Evolutionary conservation across 2,113 vertebrate genomes (phyloP).

Genomic region (Leptosomus discolor): DNA sequence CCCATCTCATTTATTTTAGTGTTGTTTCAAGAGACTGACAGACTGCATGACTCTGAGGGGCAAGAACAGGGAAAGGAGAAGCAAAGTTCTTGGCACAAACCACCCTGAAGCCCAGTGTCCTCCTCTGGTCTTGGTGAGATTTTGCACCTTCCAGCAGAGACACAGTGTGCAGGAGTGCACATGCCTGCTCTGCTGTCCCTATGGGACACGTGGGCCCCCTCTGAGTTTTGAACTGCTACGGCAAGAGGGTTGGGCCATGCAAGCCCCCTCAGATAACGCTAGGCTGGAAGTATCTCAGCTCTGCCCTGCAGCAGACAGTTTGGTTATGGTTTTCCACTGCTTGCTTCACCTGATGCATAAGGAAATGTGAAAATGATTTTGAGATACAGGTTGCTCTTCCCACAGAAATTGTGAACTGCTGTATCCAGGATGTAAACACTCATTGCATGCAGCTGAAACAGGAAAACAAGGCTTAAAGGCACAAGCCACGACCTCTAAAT

Average conservation of each 20-base stretch:
- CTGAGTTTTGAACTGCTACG: neutral
- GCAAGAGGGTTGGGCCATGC: neutral
- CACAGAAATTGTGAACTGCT: neutral
- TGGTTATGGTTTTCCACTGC: neutral
- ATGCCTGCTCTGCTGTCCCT: neutral
- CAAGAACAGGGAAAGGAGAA: neutral
- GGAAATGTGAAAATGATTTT: neutral
- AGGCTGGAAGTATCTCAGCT: neutral
- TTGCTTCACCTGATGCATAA: neutral
- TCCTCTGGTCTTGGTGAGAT: neutral
- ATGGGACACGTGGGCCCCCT: rapidly evolving
- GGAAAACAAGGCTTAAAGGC: neutral
- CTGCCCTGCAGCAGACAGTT: neutral
- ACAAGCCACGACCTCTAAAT: neutral
- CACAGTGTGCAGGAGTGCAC: neutral
- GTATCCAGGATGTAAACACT: neutral
- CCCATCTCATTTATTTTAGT: neutral
- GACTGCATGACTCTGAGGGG: neutral
- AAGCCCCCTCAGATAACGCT: neutral
- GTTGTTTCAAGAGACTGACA: neutral
- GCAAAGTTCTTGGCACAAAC: neutral
- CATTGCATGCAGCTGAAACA: neutral
- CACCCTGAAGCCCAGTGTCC: neutral
- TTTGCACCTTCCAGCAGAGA: neutral
- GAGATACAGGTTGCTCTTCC: neutral